Conservation (phyloP, 1,140 invertebrate genomes). For the Nilaparvata lugens region DNA sequence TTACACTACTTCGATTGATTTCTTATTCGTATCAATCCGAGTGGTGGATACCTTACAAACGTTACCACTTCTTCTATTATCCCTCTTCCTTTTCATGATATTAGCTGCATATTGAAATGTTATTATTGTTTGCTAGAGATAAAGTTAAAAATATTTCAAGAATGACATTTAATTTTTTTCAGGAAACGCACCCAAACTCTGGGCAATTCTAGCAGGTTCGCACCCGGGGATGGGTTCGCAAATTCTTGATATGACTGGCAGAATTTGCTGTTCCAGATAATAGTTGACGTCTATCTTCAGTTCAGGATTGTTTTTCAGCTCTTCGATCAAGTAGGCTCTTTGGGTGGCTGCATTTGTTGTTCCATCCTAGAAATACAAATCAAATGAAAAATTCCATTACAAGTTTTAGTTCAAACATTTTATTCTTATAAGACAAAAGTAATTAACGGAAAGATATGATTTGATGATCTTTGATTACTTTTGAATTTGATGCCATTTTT, state of each 20-base stretch:
- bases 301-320: conserved; percentile 61
- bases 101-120: background rate
- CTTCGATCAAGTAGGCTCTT: conserved; percentile 88
- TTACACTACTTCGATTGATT: too few species aligned
- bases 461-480: too few species aligned
- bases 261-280: conserved; percentile 80
- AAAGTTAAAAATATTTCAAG: background rate
- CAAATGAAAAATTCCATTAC: too few species aligned
- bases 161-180: background rate
- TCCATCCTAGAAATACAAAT: conserved; percentile 47
- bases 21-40: background rate
- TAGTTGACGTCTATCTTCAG: conserved; percentile 74
- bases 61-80: background rate
- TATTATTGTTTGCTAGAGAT: background rate
- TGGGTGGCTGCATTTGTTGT: conserved; percentile 73
- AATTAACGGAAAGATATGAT: too few species aligned
- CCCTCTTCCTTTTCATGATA: background rate
- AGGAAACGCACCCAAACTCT: conserved; percentile 60
- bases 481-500: too few species aligned
- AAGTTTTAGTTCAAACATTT: too few species aligned
- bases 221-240: conserved; percentile 93
- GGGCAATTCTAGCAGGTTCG: conserved; percentile 80
- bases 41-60: background rate
- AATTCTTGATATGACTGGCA: conserved; percentile 88
- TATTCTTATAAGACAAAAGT: too few species aligned